Evolutionary conservation across 2,113 vertebrate genomes (phyloP).

Genomic region (Psittacula cyanocephala): DNA sequence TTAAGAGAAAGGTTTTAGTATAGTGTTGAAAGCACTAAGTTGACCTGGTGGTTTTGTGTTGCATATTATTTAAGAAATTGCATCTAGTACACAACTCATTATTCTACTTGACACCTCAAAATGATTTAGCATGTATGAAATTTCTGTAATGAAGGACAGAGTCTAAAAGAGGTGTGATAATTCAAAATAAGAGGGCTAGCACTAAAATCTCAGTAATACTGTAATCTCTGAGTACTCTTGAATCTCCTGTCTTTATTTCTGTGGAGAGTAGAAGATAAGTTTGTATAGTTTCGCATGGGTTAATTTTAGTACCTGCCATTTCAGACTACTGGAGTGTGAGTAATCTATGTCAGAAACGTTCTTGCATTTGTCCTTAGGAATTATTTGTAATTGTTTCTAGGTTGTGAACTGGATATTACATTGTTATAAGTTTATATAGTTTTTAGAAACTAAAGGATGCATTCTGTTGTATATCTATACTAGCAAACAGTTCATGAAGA

Average conservation of each 20-base stretch:
- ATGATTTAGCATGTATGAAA: not conserved
- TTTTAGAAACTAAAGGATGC: conserved; percentile 69
- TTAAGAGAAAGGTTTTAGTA: not conserved
- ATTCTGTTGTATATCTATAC: conserved; percentile 77
- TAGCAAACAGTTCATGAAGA: conserved; percentile 81
- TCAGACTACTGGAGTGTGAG: not conserved
- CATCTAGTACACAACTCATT: not conserved
- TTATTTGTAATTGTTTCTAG: conserved; percentile 7
- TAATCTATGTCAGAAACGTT: not conserved
- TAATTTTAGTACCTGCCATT: not conserved
- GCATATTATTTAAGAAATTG: not conserved
- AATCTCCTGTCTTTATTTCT: not conserved
- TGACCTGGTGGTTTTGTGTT: not conserved
- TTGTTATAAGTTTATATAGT: not conserved
- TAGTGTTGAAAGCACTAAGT: not conserved
- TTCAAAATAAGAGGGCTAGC: not conserved
- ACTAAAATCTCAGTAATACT: not conserved
- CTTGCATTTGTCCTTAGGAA: not conserved
- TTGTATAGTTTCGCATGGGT: not conserved
- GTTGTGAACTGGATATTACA: conserved; percentile 23
- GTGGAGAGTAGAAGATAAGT: not conserved
- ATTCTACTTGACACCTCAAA: not conserved
- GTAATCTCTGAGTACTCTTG: not conserved
- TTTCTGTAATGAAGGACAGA: not conserved
- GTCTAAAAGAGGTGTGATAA: not conserved